These are phyloP conservation scores for Heliconius hewitsoni DNA, from an alignment of 1,140 invertebrate species.

Conservation along the genomic window DNA sequence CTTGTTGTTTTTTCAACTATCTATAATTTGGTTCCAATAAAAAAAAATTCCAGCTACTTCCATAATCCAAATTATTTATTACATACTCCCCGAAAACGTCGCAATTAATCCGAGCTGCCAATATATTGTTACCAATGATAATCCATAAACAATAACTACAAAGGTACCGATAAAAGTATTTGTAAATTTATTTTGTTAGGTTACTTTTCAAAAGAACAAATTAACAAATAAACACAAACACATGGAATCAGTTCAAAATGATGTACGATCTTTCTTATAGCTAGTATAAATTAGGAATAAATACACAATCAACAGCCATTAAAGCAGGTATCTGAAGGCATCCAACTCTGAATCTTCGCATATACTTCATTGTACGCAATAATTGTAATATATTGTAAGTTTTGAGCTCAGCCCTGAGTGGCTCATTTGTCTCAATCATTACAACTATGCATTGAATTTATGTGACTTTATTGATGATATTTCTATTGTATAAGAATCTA, in stretches of 20 bases:
- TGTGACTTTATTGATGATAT: conserved; percentile 23
- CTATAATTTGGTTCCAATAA: no score
- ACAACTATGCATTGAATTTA: conserved; percentile 23
- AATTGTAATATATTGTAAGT: conserved; percentile 48
- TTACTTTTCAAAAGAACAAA: not conserved
- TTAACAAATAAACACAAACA: no score
- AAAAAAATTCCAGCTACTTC: not conserved
- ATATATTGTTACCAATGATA: not conserved
- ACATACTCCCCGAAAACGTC: not conserved
- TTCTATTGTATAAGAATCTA: not conserved
- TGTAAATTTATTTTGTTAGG: not conserved
- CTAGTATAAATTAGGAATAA: not conserved
- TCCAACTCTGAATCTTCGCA: conserved; percentile 34
- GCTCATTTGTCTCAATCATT: conserved; percentile 49
- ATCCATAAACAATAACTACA: not conserved
- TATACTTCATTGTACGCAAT: conserved; percentile 49
- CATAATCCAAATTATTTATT: not conserved
- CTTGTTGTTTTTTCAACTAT: no score
- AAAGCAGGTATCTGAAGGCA: conserved; percentile 15
- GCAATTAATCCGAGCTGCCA: not conserved
- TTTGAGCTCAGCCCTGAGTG: conserved; percentile 34
- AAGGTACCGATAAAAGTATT: not conserved
- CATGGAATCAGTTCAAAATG: not conserved
- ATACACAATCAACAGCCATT: conserved; percentile 5
- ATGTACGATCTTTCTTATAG: not conserved